Conservation (phyloP, 2,888 invertebrate genomes). For the Terebella lapidaria region DNA sequence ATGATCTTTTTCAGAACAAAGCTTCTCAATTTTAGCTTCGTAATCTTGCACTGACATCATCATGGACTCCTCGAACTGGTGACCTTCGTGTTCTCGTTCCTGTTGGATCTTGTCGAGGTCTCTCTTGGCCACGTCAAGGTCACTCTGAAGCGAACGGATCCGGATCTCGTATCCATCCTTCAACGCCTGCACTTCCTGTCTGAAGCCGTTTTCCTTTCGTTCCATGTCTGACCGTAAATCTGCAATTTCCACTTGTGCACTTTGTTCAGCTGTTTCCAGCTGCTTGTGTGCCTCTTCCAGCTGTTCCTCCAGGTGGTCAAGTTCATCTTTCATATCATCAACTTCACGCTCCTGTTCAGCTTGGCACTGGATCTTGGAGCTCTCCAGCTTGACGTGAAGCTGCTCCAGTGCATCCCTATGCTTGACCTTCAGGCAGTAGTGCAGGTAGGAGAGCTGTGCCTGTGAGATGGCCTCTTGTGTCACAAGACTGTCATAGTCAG, state of each 20-base stretch:
- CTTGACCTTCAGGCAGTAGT: conserved; percentile 5
- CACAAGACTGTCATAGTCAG: conserved; percentile 58
- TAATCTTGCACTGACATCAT: neutral
- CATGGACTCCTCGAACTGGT: neutral
- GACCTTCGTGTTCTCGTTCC: neutral
- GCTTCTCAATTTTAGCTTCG: neutral
- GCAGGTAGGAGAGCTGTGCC: conserved; percentile 57
- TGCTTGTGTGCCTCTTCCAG: conserved; percentile 3
- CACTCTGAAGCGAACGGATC: conserved; percentile 16
- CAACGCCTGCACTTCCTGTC: conserved; percentile 14
- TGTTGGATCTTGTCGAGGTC: conserved; percentile 1
- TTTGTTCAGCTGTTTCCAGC: neutral
- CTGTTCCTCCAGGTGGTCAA: neutral
- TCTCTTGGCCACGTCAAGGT: conserved; percentile 5
- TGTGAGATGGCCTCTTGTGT: conserved; percentile 72
- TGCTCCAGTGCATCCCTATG: conserved; percentile 5
- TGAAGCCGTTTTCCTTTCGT: conserved; percentile 5
- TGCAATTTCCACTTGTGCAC: neutral
- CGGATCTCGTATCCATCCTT: conserved; percentile 21
- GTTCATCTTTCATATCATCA: neutral
- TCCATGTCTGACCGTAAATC: conserved; percentile 9
- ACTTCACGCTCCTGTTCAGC: neutral
- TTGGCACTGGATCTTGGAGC: neutral
- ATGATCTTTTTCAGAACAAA: neutral
- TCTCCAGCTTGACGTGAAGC: conserved; percentile 3